Percentiles rank a stretch among this genome's conserved stretches.
phyloP scores from a whole-genome alignment of 1,140 invertebrate genomes.

The Ceratina japonica region DNA sequence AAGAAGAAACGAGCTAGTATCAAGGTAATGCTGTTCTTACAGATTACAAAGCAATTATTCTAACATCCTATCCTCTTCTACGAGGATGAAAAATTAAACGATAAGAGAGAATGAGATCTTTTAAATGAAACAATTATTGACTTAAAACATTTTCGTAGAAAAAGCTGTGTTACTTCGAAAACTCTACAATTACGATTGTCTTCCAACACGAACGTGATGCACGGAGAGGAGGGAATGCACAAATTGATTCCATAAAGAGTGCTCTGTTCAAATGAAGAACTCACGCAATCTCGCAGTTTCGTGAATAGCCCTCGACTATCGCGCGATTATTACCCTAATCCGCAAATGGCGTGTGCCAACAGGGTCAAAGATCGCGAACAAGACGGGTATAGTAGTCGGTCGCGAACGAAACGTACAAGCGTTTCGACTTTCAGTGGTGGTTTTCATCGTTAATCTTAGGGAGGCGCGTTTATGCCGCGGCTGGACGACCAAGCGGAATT shows the following conservation, averaged over 20 bases:
- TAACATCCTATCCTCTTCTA: too few species aligned
- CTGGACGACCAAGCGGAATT: conserved; percentile 35
- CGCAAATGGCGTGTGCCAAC: conserved; percentile 51
- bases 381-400: conserved; percentile 39
- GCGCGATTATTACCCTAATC: conserved; percentile 60
- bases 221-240: too few species aligned
- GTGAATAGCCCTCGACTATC: background rate
- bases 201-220: background rate
- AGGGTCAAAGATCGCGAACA: conserved; percentile 45
- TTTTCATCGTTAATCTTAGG: conserved; percentile 56
- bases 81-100: too few species aligned
- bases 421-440: too few species aligned
- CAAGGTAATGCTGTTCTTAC: too few species aligned
- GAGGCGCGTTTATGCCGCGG: conserved; percentile 26
- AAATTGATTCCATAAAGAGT: too few species aligned
- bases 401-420: conserved; percentile 47
- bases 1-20: too few species aligned
- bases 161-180: background rate
- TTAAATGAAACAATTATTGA: background rate
- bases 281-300: conserved; percentile 58
- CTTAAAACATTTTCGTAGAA: too few species aligned
- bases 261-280: conserved; percentile 6
- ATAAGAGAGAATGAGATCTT: background rate
- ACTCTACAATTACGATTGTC: background rate
- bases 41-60: too few species aligned